Conservation (phyloP, 2,888 invertebrate genomes). For the Caenorhabditis virilis region DNA sequence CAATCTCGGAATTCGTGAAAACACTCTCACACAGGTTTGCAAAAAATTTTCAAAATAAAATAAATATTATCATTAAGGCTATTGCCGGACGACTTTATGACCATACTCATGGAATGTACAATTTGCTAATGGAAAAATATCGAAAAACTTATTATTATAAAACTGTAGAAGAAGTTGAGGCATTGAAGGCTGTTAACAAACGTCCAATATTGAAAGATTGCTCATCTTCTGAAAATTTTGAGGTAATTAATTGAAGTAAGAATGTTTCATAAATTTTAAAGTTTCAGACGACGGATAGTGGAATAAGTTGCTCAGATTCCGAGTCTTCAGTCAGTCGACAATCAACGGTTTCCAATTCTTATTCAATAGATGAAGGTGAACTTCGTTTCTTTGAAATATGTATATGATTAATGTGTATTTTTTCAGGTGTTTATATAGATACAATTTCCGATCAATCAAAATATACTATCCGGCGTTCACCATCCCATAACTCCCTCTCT, state of each 20-base stretch:
- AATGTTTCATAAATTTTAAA: background rate
- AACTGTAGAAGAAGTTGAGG: background rate
- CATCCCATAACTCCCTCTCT: too few species aligned
- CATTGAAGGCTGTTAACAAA: background rate
- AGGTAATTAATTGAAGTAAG: too few species aligned
- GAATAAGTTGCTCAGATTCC: background rate
- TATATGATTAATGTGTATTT: too few species aligned
- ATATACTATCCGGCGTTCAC: too few species aligned
- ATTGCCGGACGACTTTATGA: background rate
- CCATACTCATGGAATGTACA: slow-evolving; percentile 4
- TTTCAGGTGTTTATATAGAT: too few species aligned
- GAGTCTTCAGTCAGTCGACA: background rate
- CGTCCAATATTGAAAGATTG: background rate
- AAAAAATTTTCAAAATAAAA: background rate
- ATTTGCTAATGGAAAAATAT: slow-evolving; percentile 4
- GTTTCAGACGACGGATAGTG: slow-evolving; percentile 2
- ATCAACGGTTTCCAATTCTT: background rate
- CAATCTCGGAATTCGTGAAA: slow-evolving; percentile 1
- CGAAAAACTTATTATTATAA: background rate
- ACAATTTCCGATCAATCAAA: too few species aligned
- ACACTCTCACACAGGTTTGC: background rate
- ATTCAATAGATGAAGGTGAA: slow-evolving; percentile 6
- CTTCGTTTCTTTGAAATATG: too few species aligned
- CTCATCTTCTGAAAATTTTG: background rate
- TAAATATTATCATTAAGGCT: background rate